Evolutionary conservation across 2,113 vertebrate genomes (phyloP), one percentile per base, ranked within the genome.

Genomic region (Polypterus senegalus): DNA sequence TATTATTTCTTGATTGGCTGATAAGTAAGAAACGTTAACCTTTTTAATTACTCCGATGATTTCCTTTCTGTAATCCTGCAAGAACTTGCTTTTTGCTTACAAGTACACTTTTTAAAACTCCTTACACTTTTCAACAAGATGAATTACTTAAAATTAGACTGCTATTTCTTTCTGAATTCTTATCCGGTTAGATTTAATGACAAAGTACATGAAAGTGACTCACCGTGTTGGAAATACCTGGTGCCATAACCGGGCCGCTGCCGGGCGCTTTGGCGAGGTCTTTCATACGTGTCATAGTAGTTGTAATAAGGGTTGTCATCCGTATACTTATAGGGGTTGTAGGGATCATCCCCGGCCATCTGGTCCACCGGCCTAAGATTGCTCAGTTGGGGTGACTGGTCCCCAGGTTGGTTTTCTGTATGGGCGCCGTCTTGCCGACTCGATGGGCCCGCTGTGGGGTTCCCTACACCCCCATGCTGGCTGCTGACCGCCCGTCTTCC

Each of bases 261-360:
- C 57, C 81, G 77, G 49, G 70, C 69, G 46, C 81, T 70, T 9
- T 81, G 63, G 55, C 89, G 78, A 1, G 91, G 90, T 71, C 89
- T 75, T 71, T 90, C 88, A 58, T 94, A 93, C 0, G 92, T 90
- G 77, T 96, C 90, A 59, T 93, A 90, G 79, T 94, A 91, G 76
- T 97, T 97, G 72, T 97, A 93, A 1, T 96, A 93, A 0, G 92
- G 92, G 54, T 96, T 98, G 70, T 93, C 90, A 65, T 93, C 88
- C 2, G 84, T 70, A 45, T 83, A 78, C 66, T 97, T 97, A 81
- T 94, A 94, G 0, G 91, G 90, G 64, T 91, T 86, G 69, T 91
- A 92, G 0, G 93, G 90, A 54, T 95, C 93, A 60, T 97, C 93
- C 47, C 90, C 91, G 45, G 81, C 81, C 93, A 97, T 97, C 74